Evolutionary conservation across 2,888 invertebrate species (phyloP).

Genomic region (Gastrophysa polygoni): DNA sequence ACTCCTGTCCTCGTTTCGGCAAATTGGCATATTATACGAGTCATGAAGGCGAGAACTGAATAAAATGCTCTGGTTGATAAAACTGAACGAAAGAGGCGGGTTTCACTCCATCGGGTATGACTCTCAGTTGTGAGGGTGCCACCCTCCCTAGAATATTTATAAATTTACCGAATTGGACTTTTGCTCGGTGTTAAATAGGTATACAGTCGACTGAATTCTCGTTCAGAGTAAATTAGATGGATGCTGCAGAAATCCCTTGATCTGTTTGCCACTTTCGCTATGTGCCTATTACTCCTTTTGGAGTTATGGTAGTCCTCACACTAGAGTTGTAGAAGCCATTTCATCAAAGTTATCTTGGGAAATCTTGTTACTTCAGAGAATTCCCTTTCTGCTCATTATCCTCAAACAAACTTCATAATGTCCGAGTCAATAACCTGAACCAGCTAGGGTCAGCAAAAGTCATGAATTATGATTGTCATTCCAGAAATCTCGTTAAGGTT

Average conservation of each 20-base stretch:
- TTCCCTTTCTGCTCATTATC: too few relatives aligned
- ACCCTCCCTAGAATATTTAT: constrained; percentile 52
- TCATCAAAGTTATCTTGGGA: too few relatives aligned
- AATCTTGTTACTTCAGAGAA: too few relatives aligned
- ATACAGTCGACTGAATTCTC: constrained; percentile 21
- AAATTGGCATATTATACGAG: constrained; percentile 56
- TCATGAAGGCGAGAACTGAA: constrained; percentile 54
- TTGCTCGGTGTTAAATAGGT: constrained; percentile 20
- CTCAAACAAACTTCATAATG: too few relatives aligned
- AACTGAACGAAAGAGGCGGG: constrained; percentile 53
- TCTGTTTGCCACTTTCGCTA: too few relatives aligned
- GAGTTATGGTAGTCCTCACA: too few relatives aligned
- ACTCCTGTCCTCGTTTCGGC: constrained; percentile 16
- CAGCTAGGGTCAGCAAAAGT: too few relatives aligned
- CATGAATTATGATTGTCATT: too few relatives aligned
- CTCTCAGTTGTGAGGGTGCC: constrained; percentile 23
- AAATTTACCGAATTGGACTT: constrained; percentile 53
- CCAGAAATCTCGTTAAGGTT: too few relatives aligned
- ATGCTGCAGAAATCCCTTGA: background rate
- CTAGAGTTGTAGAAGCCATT: too few relatives aligned
- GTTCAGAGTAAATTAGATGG: background rate
- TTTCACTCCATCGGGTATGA: constrained; percentile 41
- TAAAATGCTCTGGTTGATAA: constrained; percentile 54
- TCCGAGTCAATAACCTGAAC: too few relatives aligned
- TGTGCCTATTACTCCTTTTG: too few relatives aligned